Evolutionary conservation across 2,797 vertebrate genomes (phyloP).

Genomic region (Delichon dasypus): DNA sequence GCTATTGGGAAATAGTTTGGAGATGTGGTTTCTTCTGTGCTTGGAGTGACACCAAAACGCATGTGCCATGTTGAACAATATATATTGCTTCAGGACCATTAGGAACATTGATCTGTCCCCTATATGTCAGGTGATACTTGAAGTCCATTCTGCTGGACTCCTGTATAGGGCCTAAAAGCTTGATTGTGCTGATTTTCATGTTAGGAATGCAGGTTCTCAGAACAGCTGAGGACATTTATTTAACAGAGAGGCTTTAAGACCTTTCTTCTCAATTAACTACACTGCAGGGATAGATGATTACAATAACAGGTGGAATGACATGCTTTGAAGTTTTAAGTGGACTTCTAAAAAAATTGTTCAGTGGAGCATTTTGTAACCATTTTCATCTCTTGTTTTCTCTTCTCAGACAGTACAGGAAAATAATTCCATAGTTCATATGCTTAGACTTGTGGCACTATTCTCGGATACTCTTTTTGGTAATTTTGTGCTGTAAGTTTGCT

Average conservation of each 20-base stretch:
- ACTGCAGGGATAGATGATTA: not conserved
- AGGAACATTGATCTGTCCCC: not conserved
- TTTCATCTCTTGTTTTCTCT: not conserved
- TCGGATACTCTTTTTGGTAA: not conserved
- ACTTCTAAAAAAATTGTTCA: not conserved
- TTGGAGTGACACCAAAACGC: not conserved
- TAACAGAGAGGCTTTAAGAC: not conserved
- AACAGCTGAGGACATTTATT: not conserved
- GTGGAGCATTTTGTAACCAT: not conserved
- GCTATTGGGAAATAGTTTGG: not conserved
- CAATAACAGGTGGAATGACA: not conserved
- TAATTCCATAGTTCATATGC: not conserved
- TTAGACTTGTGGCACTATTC: not conserved
- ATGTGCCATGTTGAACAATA: not conserved
- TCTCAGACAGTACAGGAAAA: no score
- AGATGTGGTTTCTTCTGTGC: not conserved
- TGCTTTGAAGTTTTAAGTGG: not conserved
- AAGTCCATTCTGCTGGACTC: not conserved
- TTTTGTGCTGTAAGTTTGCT: not conserved
- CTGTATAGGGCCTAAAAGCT: not conserved
- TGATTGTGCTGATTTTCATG: not conserved
- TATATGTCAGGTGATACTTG: not conserved
- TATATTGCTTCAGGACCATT: not conserved
- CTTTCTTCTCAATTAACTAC: not conserved
- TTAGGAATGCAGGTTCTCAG: not conserved